Evolutionary conservation across 2,113 vertebrate genomes (phyloP).

Genomic region (Brienomyrus brachyistius): DNA sequence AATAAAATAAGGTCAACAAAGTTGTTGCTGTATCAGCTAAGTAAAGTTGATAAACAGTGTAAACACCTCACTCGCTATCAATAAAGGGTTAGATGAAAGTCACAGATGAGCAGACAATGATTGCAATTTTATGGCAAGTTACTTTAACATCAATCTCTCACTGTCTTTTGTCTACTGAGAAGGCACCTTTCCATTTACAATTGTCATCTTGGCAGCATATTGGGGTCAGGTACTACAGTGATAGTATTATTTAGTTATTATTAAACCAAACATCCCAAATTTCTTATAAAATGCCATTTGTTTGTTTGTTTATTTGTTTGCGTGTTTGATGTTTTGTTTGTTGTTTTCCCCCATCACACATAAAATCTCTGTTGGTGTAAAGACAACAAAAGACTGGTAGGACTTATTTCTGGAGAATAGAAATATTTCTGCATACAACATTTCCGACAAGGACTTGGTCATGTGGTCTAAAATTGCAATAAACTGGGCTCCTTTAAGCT

Average conservation of each 20-base stretch:
- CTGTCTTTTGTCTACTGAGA: not conserved
- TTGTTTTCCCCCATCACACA: not conserved
- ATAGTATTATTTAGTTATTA: not conserved
- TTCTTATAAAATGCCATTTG: not conserved
- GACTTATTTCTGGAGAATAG: not conserved
- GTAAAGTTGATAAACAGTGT: conserved; percentile 6
- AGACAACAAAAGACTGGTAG: not conserved
- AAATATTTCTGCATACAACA: not conserved
- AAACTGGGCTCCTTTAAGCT: not conserved
- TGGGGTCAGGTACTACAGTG: not conserved
- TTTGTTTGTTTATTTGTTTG: not conserved
- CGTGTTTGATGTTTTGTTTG: not conserved
- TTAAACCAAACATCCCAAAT: not conserved
- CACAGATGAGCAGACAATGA: conserved; percentile 13
- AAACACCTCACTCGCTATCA: not conserved
- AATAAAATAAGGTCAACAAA: not conserved
- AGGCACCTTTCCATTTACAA: not conserved
- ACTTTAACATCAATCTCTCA: not conserved
- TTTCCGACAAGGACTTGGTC: not conserved
- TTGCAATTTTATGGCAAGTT: conserved; percentile 6
- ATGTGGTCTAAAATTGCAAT: not conserved
- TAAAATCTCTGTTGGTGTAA: not conserved
- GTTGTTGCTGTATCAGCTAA: conserved; percentile 9
- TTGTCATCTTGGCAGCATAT: not conserved
- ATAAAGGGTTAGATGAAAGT: conserved; percentile 10